phyloP scores from a whole-genome alignment of 2,113 vertebrate species.

The Hiodon alosoides region DNA sequence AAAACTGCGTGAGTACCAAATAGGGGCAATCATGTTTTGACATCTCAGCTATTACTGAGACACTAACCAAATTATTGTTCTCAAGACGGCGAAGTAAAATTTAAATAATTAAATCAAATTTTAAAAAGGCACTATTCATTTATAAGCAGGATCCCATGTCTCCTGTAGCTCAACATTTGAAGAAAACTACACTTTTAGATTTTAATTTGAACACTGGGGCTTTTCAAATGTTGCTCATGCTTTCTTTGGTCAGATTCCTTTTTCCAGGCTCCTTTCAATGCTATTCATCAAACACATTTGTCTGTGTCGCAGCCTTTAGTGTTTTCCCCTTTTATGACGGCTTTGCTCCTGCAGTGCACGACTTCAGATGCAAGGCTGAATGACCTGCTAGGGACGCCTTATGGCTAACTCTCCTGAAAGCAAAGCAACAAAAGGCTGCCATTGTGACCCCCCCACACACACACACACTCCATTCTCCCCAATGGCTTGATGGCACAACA shows the following conservation, averaged over 20 bases:
- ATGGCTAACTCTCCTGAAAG: background rate
- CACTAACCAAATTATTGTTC: too few relatives aligned
- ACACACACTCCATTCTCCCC: background rate
- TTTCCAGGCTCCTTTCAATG: background rate
- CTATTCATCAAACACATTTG: background rate
- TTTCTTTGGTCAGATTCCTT: background rate
- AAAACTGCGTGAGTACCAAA: too few relatives aligned
- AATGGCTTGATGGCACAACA: conserved; percentile 6
- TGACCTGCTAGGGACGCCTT: background rate
- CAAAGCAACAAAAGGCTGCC: background rate
- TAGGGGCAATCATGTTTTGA: too few relatives aligned
- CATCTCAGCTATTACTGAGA: too few relatives aligned
- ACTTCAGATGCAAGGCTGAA: background rate
- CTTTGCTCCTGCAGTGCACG: background rate
- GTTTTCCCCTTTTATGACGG: background rate
- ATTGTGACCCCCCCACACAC: background rate
- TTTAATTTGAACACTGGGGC: background rate
- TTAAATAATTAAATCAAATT: too few relatives aligned
- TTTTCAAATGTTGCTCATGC: background rate
- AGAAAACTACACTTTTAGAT: too few relatives aligned
- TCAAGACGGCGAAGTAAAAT: too few relatives aligned
- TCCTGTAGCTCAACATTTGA: too few relatives aligned
- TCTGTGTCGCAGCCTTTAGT: background rate
- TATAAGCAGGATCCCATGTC: too few relatives aligned
- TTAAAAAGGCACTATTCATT: too few relatives aligned